Base-by-base conservation (phyloP, 2,888 invertebrate species). In the Xiphydria camelus region DNA sequence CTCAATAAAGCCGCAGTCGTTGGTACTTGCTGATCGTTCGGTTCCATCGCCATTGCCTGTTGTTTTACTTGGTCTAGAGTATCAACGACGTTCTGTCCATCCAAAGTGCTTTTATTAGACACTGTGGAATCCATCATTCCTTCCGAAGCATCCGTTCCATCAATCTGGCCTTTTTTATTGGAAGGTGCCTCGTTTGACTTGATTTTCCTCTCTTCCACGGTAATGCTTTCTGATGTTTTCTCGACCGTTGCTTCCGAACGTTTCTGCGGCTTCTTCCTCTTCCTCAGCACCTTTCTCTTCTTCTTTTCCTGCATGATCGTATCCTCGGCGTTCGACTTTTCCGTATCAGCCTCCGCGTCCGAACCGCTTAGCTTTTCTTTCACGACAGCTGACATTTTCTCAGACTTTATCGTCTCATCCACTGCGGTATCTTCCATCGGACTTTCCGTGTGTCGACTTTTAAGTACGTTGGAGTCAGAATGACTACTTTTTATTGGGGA, bases 251-350 rank as follows among this genome's bases (percentile, higher is more conserved):
- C 58, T 18, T 59, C 59, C 3, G 65, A 48, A 15, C 72, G 71
- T 43, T 79, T 77, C 33, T 72, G 73, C 2, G 77, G 78, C 69
- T 84, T 85, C 59, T 83, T 84, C 22, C 85, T 79, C 70, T 85
- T 85, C 61, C 85, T 79, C 61, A 85, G 78, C 6, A 85, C 78
- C 66, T 86, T 86, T 41, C 79, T 72, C 61, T 80, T 84, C 76
- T 77, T 82, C 68, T 79, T 83, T 50, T 76, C 68, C 42, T 75
- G 51, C 73, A 68, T 20, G 73, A 78, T 57, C 75, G 77, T 66
- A 79, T 85, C 66, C 78, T 84, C 44, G 76, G 82, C 55, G 61
- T 78, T 60, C 70, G 83, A 55, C 76, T 76, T 73, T 45, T 77
- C 77, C 5, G 73, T 76, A 39, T 78, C 78, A 0, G 76, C 77